Base-by-base conservation (phyloP, 2,797 vertebrate species). In the Anomalospiza imberbis region DNA sequence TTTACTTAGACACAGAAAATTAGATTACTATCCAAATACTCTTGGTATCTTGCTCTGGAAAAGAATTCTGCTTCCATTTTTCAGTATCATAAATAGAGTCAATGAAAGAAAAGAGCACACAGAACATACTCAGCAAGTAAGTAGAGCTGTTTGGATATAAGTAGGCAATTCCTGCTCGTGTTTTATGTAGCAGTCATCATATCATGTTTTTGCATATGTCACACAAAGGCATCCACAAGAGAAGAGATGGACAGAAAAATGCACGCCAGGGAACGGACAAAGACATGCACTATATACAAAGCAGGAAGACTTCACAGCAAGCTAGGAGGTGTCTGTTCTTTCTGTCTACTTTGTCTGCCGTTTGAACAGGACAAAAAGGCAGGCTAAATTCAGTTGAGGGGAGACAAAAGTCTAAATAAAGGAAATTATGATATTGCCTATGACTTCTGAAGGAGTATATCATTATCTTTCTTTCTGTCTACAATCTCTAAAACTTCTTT, bases 181-280 rank as follows among this genome's bases (percentile, higher is more conserved):
- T 58, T 40, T 77, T 79, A 24, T 0, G 2, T 6, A 62, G 44
- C 0, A 5, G 15, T n/a, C 32, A 38, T 51, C 7, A 7, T 32
- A 44, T 9, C 5, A 22, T 60, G 40, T 5, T 70, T 83, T 73
- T 75, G 7, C 3, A 24, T 32, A 25, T 0, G 0, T 65, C 18
- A 38, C 47, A 32, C 10, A 70, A n/a, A 80, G n/a, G 14, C 7
- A 51, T n/a, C 14, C 40, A 12, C 28, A 65, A 50, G 42, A 73
- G 9, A 57, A 15, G 19, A 63, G 28, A 51, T 24, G 17, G 18
- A 48, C 2, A 17, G 25, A 47, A 72, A 91, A 48, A 47, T 10
- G 10, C 19, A 26, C 28, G 2, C 0, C n/a, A 26, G 21, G 20
- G 55, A n/a, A 50, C 3, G 5, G 84, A 61, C 28, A 53, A 74